Percentiles rank a stretch among this genome's conserved stretches.
These are phyloP conservation scores for Xanthorhoe designata DNA, from an alignment of 2,888 invertebrate genomes.

Conservation along the genomic window DNA sequence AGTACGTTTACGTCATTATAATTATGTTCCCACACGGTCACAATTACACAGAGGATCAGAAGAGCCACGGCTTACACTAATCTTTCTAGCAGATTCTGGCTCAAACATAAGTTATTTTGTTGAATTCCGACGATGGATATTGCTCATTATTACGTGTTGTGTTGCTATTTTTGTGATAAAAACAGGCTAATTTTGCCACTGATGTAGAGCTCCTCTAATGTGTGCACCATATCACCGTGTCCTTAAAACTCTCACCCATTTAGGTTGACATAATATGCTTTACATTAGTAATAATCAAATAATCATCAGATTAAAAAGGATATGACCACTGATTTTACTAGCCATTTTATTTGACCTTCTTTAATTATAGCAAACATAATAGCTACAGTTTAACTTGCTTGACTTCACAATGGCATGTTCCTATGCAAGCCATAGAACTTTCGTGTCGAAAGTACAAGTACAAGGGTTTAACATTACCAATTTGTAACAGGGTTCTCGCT, in stretches of 20 bases:
- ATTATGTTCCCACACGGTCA: slow-evolving; percentile 55
- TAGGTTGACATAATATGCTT: too few relatives aligned
- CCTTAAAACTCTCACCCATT: too few relatives aligned
- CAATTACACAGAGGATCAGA: slow-evolving; percentile 50
- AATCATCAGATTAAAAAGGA: too few relatives aligned
- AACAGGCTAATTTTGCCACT: too few relatives aligned
- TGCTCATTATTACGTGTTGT: too few relatives aligned
- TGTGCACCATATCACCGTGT: too few relatives aligned
- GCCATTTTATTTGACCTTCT: not conserved
- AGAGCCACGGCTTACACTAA: slow-evolving; percentile 56
- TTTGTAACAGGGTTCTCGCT: slow-evolving; percentile 19
- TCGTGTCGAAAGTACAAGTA: slow-evolving; percentile 8
- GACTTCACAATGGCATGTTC: not conserved
- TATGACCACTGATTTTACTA: too few relatives aligned
- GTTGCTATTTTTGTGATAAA: too few relatives aligned
- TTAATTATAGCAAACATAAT: not conserved
- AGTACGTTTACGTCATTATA: slow-evolving; percentile 22
- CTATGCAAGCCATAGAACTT: slow-evolving; percentile 15
- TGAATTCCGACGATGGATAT: slow-evolving; percentile 10
- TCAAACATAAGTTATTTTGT: slow-evolving; percentile 32
- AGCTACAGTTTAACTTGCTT: not conserved
- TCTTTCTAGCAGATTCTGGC: slow-evolving; percentile 57
- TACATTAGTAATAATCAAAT: too few relatives aligned
- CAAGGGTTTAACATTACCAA: slow-evolving; percentile 7
- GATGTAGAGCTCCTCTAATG: too few relatives aligned